phyloP scores from a whole-genome alignment of 1,140 invertebrate species.

The Leguminivora glycinivorella region DNA sequence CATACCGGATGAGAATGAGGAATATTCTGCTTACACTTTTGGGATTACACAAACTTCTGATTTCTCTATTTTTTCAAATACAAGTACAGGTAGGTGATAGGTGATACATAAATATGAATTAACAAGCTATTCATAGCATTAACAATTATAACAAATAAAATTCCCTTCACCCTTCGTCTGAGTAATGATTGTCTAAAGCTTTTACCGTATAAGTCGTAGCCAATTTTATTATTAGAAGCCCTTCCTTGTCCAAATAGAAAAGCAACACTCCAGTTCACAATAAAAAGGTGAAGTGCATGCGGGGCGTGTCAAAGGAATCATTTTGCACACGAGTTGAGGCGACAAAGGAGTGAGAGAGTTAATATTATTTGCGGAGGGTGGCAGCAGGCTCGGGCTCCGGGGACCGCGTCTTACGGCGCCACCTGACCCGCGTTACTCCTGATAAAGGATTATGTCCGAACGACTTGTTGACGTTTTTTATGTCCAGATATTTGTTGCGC shows the following conservation, averaged over 20 bases:
- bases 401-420: slow-evolving; percentile 50
- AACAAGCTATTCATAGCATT: not conserved
- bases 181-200: slow-evolving; percentile 6
- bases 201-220: slow-evolving; percentile 2
- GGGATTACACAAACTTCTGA: too few relatives aligned
- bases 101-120: too few relatives aligned
- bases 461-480: slow-evolving; percentile 29
- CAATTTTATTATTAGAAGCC: slow-evolving; percentile 19
- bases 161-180: not conserved
- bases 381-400: slow-evolving; percentile 33
- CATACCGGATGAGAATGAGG: too few relatives aligned
- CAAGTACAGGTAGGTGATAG: too few relatives aligned
- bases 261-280: slow-evolving; percentile 43
- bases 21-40: too few relatives aligned
- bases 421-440: slow-evolving; percentile 33
- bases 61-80: too few relatives aligned
- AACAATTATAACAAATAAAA: not conserved
- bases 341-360: slow-evolving; percentile 53
- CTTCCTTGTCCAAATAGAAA: slow-evolving; percentile 25
- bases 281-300: slow-evolving; percentile 51
- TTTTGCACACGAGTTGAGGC: slow-evolving; percentile 49
- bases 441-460: slow-evolving; percentile 29
- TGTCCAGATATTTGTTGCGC: slow-evolving; percentile 23
- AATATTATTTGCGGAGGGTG: slow-evolving; percentile 52
- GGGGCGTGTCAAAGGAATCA: slow-evolving; percentile 56